Conservation (phyloP, 2,888 invertebrate genomes). For the Andrena praecox region DNA sequence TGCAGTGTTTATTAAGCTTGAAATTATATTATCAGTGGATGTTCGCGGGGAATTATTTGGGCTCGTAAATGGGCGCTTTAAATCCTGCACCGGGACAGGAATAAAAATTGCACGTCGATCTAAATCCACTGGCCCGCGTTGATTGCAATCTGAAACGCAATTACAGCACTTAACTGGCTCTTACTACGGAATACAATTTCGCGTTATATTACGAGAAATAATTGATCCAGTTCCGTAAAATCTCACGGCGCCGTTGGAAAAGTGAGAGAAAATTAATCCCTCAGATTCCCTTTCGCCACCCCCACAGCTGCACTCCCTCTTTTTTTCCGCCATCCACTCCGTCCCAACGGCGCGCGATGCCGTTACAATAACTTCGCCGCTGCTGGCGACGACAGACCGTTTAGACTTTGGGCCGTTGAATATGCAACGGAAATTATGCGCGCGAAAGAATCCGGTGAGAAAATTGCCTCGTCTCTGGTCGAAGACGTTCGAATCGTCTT, state of each 20-base stretch:
- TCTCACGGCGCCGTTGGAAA: conserved; percentile 46
- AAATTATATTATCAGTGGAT: background rate
- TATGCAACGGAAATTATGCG: conserved; percentile 77
- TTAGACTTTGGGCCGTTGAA: conserved; percentile 75
- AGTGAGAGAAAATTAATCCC: conserved; percentile 71
- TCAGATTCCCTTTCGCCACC: conserved; percentile 30
- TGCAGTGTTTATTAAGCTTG: background rate
- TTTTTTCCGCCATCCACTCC: conserved; percentile 3
- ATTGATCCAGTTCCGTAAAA: conserved; percentile 60
- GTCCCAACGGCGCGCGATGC: conserved; percentile 61
- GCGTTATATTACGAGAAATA: conserved; percentile 52
- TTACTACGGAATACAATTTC: conserved; percentile 46
- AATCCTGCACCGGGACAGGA: background rate
- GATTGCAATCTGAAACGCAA: conserved; percentile 54
- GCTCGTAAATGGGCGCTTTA: background rate
- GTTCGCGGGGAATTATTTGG: background rate
- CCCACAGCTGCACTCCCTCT: background rate
- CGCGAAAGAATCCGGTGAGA: conserved; percentile 38
- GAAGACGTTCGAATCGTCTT: background rate
- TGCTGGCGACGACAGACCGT: conserved; percentile 76
- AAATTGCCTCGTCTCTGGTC: conserved; percentile 14
- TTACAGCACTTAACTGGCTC: conserved; percentile 51
- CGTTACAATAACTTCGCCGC: conserved; percentile 77
- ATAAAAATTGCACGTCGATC: conserved; percentile 24
- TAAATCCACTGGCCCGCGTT: conserved; percentile 32